Conservation (phyloP, 2,797 vertebrate species). For the Centroberyx gerrardi region DNA sequence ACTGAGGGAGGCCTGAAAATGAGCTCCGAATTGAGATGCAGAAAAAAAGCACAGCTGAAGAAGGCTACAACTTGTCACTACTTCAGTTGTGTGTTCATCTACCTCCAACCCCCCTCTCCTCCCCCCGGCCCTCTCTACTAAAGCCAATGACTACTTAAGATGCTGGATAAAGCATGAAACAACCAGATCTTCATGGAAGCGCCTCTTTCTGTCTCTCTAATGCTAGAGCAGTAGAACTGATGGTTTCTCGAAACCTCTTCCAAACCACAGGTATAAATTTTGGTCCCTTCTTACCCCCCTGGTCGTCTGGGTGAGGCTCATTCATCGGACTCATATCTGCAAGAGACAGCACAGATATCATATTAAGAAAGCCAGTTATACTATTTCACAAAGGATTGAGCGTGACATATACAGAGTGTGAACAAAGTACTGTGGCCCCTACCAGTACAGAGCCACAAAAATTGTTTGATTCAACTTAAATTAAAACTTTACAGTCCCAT, state of each 20-base stretch:
- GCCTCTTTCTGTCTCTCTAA: slow-evolving; percentile 51
- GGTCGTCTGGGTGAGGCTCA: slow-evolving; percentile 66
- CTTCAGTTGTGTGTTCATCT: slow-evolving; percentile 17
- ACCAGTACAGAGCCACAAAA: not conserved
- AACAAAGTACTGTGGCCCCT: not conserved
- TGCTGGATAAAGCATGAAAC: slow-evolving; percentile 50
- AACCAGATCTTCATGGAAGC: slow-evolving; percentile 21
- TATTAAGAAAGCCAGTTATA: not conserved
- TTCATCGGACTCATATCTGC: slow-evolving; percentile 87
- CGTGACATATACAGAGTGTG: not conserved
- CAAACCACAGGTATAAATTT: slow-evolving; percentile 38
- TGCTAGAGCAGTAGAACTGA: slow-evolving; percentile 42
- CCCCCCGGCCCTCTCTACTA: slow-evolving; percentile 24
- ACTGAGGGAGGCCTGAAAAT: slow-evolving; percentile 56
- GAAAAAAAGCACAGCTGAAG: slow-evolving; percentile 52
- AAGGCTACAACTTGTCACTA: slow-evolving; percentile 32
- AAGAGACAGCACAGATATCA: slow-evolving; percentile 36
- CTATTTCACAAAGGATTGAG: not conserved
- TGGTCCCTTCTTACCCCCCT: slow-evolving; percentile 23
- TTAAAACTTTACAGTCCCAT: not conserved
- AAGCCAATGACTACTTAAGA: slow-evolving; percentile 58
- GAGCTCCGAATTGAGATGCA: slow-evolving; percentile 52
- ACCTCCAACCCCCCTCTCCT: not conserved
- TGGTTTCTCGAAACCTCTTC: slow-evolving; percentile 34
- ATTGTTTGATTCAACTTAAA: not conserved